Percentiles rank a stretch among this genome's conserved stretches.
Conservation (phyloP, 1,140 invertebrate genomes). For the Tetramorium alpestre region DNA sequence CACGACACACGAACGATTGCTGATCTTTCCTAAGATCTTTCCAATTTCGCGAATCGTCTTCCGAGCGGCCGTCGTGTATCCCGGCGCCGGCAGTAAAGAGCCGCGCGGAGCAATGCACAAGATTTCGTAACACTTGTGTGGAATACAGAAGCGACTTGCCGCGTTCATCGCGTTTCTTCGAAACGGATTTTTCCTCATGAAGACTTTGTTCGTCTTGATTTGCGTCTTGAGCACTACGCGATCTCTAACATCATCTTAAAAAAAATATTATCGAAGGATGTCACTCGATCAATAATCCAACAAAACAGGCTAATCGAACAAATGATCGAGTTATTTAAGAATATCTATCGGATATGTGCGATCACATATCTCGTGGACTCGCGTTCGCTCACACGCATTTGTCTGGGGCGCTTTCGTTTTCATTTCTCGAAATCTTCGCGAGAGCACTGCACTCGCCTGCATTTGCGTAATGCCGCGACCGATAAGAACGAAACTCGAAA, state of each 20-base stretch:
- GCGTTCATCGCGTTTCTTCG: background rate
- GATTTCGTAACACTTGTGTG: conserved; percentile 20
- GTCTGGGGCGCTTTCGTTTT: conserved; percentile 61
- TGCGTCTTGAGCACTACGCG: too few relatives aligned
- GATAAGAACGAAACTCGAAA: conserved; percentile 71
- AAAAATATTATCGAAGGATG: background rate
- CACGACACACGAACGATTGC: conserved; percentile 22
- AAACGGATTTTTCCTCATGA: background rate
- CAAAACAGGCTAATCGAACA: background rate
- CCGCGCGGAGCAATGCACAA: conserved; percentile 43
- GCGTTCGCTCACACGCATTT: background rate
- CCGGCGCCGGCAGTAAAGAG: background rate
- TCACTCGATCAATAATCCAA: background rate
- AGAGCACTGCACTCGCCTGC: conserved; percentile 29
- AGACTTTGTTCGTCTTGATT: background rate
- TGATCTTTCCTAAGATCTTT: conserved; percentile 57
- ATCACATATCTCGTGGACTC: too few relatives aligned
- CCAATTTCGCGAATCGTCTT: conserved; percentile 46
- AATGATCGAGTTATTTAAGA: background rate
- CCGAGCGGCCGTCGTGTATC: background rate
- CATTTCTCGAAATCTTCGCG: conserved; percentile 68
- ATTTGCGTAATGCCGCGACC: conserved; percentile 69
- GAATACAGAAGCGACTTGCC: conserved; percentile 35
- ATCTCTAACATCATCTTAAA: background rate
- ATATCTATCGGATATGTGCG: too few relatives aligned